A percentile compares a stretch with the other conserved stretches of the same genome.
These are phyloP conservation scores for Semicossyphus pulcher DNA, from an alignment of 2,113 vertebrate species.

Conservation along the genomic window DNA sequence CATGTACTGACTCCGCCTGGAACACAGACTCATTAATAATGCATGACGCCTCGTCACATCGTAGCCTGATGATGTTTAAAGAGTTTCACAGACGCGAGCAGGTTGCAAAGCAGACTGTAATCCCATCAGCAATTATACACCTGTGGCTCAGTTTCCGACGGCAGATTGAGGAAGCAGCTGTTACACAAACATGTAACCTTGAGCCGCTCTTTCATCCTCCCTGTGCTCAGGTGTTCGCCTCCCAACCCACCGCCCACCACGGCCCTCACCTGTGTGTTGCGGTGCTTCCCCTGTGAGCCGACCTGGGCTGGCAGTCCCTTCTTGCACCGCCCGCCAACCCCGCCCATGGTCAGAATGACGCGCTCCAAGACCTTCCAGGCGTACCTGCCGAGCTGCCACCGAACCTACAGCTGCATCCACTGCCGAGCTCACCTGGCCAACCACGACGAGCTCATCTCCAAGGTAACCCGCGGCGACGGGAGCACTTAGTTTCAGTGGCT, in stretches of 20 bases:
- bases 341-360: slow-evolving; percentile 99
- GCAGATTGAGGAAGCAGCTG: slow-evolving; percentile 26
- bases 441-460: slow-evolving; percentile 99
- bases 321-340: slow-evolving; percentile 94
- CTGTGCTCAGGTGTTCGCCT: slow-evolving; percentile 88
- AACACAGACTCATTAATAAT: slow-evolving; percentile 23
- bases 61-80: slow-evolving; percentile 14
- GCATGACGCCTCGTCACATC: not conserved
- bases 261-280: slow-evolving; percentile 99
- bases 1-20: slow-evolving; percentile 10
- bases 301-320: slow-evolving; percentile 95
- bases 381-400: slow-evolving; percentile 96
- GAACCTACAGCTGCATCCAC: slow-evolving; percentile 99
- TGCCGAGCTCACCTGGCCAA: slow-evolving; percentile 98
- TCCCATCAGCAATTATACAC: slow-evolving; percentile 45
- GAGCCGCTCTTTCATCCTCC: not conserved
- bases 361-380: slow-evolving; percentile 99
- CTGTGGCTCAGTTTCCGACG: slow-evolving; percentile 28
- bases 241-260: slow-evolving; percentile 93
- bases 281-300: slow-evolving; percentile 99
- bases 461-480: slow-evolving; percentile 82
- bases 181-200: slow-evolving; percentile 22
- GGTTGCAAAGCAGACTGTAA: slow-evolving; percentile 35
- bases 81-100: slow-evolving; percentile 17
- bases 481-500: not conserved